These are phyloP conservation scores for Apodemia mormo DNA, from an alignment of 2,888 invertebrate genomes.

Conservation along the genomic window DNA sequence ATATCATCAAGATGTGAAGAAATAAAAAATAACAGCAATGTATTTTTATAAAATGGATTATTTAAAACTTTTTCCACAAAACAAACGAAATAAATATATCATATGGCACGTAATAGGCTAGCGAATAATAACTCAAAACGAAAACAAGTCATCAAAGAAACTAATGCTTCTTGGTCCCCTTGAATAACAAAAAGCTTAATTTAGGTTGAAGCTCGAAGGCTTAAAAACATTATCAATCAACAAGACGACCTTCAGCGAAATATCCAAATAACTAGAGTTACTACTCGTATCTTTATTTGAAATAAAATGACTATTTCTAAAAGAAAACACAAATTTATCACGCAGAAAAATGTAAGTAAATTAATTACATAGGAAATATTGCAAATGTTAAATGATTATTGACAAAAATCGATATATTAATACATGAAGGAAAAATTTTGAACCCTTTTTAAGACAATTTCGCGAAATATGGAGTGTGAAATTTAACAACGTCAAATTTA, in stretches of 20 bases:
- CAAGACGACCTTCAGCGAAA: not conserved
- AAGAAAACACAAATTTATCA: not conserved
- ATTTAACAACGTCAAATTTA: too few species aligned
- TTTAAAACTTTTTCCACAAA: too few species aligned
- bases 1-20: too few species aligned
- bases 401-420: too few species aligned
- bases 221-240: constrained; percentile 10
- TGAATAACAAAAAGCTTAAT: constrained; percentile 1
- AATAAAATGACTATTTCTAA: not conserved
- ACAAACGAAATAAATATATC: not conserved
- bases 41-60: too few species aligned
- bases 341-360: too few species aligned
- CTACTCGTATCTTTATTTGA: not conserved
- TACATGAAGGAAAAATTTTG: too few species aligned
- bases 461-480: too few species aligned
- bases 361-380: too few species aligned
- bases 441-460: too few species aligned
- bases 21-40: too few species aligned
- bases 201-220: not conserved
- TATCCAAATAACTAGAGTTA: not conserved
- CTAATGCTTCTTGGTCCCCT: not conserved
- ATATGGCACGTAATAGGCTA: not conserved
- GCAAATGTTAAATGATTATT: too few species aligned
- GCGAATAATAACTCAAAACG: not conserved
- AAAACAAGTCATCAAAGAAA: not conserved